phyloP scores from a whole-genome alignment of 2,797 vertebrate species.

The Dicrostonyx torquatus region DNA sequence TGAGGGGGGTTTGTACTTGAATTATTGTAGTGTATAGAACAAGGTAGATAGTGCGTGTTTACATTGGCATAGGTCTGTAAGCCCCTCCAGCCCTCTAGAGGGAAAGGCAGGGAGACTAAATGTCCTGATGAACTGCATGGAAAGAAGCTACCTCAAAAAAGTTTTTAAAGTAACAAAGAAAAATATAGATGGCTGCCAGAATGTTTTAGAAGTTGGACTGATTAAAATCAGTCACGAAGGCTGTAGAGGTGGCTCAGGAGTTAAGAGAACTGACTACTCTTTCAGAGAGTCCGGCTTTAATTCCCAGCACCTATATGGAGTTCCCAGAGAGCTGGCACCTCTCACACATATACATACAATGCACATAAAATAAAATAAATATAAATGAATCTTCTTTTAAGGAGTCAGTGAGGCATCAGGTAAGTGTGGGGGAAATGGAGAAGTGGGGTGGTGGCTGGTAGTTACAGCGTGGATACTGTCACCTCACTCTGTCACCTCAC shows the following conservation, averaged over 20 bases:
- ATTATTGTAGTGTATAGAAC: not conserved
- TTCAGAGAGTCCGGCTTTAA: not conserved
- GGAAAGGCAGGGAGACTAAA: no score
- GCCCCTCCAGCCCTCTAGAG: not conserved
- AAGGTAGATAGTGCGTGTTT: not conserved
- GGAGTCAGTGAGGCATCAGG: not conserved
- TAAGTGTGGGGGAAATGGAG: not conserved
- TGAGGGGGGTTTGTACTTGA: fast-evolving
- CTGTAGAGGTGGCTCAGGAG: not conserved
- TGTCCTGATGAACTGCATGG: not conserved
- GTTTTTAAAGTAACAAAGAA: not conserved
- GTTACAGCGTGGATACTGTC: not conserved
- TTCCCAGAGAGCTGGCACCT: not conserved
- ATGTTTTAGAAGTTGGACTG: not conserved
- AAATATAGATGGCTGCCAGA: not conserved
- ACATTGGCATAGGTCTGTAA: no score
- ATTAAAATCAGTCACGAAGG: not conserved
- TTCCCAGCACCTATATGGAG: not conserved
- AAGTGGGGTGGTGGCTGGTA: not conserved
- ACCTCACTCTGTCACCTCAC: not conserved
- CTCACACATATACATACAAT: not conserved
- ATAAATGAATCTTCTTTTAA: not conserved
- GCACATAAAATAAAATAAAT: not conserved
- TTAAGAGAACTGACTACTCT: not conserved
- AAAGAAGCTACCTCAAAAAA: not conserved